Percentiles rank a stretch among this genome's conserved stretches.
phyloP scores from a whole-genome alignment of 2,888 invertebrate species.

The Pteria penguin region DNA sequence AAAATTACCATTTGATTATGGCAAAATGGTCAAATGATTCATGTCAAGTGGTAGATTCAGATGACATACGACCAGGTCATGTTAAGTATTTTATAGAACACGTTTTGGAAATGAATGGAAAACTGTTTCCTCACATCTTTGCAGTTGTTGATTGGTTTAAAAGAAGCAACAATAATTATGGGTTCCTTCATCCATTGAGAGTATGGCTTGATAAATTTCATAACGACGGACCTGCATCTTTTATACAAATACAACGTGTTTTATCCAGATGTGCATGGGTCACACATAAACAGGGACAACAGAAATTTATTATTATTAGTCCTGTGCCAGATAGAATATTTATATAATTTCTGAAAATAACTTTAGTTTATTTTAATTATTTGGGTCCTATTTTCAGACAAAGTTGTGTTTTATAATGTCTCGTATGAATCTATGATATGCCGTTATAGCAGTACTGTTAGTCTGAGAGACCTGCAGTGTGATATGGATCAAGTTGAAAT shows the following conservation, averaged over 20 bases:
- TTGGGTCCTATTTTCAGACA: too few species aligned
- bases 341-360: too few species aligned
- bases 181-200: neutral
- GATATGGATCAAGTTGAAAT: too few species aligned
- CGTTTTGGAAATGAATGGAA: neutral
- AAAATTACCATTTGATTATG: neutral
- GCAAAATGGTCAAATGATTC: conserved; percentile 4
- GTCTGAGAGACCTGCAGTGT: too few species aligned
- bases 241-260: neutral
- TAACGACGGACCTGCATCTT: neutral
- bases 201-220: neutral
- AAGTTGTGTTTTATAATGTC: too few species aligned
- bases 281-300: neutral
- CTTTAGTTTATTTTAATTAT: too few species aligned
- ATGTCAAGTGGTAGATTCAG: too few species aligned
- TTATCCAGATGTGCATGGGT: neutral
- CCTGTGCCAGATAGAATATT: too few species aligned
- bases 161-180: neutral
- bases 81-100: neutral
- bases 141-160: neutral
- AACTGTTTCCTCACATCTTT: neutral
- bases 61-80: neutral
- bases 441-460: too few species aligned
- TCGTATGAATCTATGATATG: too few species aligned
- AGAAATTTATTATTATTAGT: neutral